Base-by-base conservation (phyloP, 64 coral and sea anemone species). In the Montipora efflorescens region DNA sequence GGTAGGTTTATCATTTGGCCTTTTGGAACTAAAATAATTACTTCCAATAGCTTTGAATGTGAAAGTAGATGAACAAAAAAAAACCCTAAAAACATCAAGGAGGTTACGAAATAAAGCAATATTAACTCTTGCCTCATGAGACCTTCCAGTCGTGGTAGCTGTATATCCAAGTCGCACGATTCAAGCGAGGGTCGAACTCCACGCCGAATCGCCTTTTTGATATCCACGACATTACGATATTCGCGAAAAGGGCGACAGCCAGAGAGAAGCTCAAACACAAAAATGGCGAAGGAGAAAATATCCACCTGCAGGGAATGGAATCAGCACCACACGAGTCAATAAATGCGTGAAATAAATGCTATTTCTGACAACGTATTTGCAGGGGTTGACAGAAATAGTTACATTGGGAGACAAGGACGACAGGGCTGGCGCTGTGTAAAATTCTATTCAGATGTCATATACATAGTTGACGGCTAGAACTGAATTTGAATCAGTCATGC, bases 251-350 rank as follows among this genome's bases (percentile, higher is more conserved):
- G 97, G 18, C 97, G 84, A 12, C 75, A 62, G 4, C 97, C 97
- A 59, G 95, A 92, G 21, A 99, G 66, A 12, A 99, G 55, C 92
- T 99, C 97, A 82, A 90, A 99, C 46, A 99, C 72, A 43, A 99
- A 96, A 62, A 99, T 94, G 18, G 97, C 97, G 16, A 87, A 99
- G 18, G 98, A 99, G 80, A 99, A 99, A 50, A 99, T 99, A 85
- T 99, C 95, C 15, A 99, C 98, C 98, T 99, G 62, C 22, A 18
- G 77, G 11, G 94, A 43, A 45, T 23, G 20, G 68, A 86, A 76
- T 82, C n/a, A 75, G 9, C 4, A 52, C 6, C 14, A 67, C 57
- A 48, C 5, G 3, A 80, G 48, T 69, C 68, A 64, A 16, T 14
- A 64, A 64, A 64, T 14, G 15, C 1, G 8, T 3, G 4, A 14